Evolutionary conservation across 2,797 vertebrate genomes (phyloP), one percentile per base, ranked within the genome.

Genomic region (Mycteria americana): DNA sequence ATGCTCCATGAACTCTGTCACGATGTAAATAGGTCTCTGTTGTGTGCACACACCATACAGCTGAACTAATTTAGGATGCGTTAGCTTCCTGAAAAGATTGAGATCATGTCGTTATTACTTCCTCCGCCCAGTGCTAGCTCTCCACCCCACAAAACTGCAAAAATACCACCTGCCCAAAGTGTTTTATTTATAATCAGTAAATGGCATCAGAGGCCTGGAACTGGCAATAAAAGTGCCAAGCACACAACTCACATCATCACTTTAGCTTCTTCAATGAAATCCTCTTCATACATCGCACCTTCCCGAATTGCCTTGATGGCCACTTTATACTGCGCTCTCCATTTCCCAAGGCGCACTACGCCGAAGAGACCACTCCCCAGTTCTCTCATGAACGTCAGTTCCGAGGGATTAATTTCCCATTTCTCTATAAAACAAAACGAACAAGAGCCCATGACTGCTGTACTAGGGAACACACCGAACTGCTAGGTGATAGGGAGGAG

Each of bases 211-310:
- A 82, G 41, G 46, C 65, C n/a, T 37, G 39, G 51, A 72, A 48
- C 24, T 27, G 59, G 24, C 45, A 74, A 53, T 10, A 30, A 4
- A 79, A 85, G 41, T 13, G 14, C 39, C 45, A 79, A 84, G 43
- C 73, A 91, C 64, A 13, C 22, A 54, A 97, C 98, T 98, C 95
- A 99, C 99, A 99, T 99, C 99, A 99, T 99, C 78, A 99, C 98
- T 96, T 99, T 99, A 60, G 99, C 99, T 97, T 99, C 99, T 91
- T 99, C 99, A 78, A 99, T 99, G 91, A 99, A 99, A 96, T 99
- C 99, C 91, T 99, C 99, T 88, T 99, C 99, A 15, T 98, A 98
- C 99, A 99, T 99, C 3, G 99, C 99, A 1, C 99, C 99, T 84
- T 99, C 99, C 30, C 98, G 98, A 85, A 99, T 99, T 43, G 98